phyloP scores from a whole-genome alignment of 2,888 invertebrate species.

The Amblyjoppa fuscipennis region DNA sequence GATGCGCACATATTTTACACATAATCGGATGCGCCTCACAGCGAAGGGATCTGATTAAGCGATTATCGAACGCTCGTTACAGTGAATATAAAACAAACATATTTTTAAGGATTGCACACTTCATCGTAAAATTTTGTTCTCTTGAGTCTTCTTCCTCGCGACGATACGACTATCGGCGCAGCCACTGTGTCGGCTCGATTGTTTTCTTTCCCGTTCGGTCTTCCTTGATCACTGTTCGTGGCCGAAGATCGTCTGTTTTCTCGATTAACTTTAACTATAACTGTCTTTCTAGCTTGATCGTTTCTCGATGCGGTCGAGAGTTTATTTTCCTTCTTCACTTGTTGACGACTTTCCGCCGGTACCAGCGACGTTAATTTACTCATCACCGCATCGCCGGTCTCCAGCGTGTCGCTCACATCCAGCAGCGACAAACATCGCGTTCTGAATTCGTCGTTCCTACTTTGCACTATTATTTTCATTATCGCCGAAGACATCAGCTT shows the following conservation, averaged over 20 bases:
- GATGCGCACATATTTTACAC: too few relatives aligned
- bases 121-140: background rate
- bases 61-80: background rate
- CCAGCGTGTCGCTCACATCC: slow-evolving; percentile 65
- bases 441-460: slow-evolving; percentile 73
- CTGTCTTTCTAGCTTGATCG: background rate
- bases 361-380: slow-evolving; percentile 69
- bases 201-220: background rate
- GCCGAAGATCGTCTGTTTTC: background rate
- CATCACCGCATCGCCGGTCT: slow-evolving; percentile 59
- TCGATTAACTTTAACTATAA: too few relatives aligned
- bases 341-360: background rate
- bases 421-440: slow-evolving; percentile 72
- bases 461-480: slow-evolving; percentile 72
- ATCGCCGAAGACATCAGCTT: slow-evolving; percentile 70
- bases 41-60: too few relatives aligned
- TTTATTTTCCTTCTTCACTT: background rate
- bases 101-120: background rate
- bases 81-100: background rate
- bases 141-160: slow-evolving; percentile 5
- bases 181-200: background rate
- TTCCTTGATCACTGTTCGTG: background rate
- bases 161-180: background rate
- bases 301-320: background rate
- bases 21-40: too few relatives aligned